phyloP scores from a whole-genome alignment of 2,888 invertebrate species.

The Tinea semifulvella region DNA sequence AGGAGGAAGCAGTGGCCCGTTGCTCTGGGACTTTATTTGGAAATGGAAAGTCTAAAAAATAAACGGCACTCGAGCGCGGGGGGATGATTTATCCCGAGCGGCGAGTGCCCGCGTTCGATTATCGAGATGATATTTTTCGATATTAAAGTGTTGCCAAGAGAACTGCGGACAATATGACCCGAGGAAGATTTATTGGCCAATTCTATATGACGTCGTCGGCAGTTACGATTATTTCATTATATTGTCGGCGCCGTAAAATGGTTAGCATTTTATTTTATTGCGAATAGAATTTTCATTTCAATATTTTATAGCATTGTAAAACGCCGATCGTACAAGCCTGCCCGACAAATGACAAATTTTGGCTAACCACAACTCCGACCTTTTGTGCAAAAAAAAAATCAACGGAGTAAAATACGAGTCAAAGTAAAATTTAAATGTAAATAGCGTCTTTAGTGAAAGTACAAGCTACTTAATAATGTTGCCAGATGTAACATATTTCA shows the following conservation, averaged over 20 bases:
- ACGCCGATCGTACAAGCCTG: constrained; percentile 18
- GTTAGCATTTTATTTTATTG: constrained; percentile 64
- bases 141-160: constrained; percentile 66
- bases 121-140: constrained; percentile 65
- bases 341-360: too few species aligned
- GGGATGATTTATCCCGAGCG: constrained; percentile 56
- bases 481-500: too few species aligned
- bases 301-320: constrained; percentile 63
- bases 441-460: too few species aligned
- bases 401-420: too few species aligned
- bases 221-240: constrained; percentile 67
- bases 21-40: constrained; percentile 64
- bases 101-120: constrained; percentile 55
- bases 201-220: constrained; percentile 59
- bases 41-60: constrained; percentile 67
- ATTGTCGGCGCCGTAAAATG: constrained; percentile 63
- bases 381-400: too few species aligned
- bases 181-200: constrained; percentile 62
- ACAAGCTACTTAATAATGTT: too few species aligned
- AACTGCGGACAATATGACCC: constrained; percentile 65
- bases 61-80: constrained; percentile 54
- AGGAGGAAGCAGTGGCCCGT: constrained; percentile 62
- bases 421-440: too few species aligned
- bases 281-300: constrained; percentile 56
- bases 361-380: too few species aligned